These are phyloP conservation scores for Panopea generosa DNA, from an alignment of 2,888 invertebrate species.

Conservation along the genomic window DNA sequence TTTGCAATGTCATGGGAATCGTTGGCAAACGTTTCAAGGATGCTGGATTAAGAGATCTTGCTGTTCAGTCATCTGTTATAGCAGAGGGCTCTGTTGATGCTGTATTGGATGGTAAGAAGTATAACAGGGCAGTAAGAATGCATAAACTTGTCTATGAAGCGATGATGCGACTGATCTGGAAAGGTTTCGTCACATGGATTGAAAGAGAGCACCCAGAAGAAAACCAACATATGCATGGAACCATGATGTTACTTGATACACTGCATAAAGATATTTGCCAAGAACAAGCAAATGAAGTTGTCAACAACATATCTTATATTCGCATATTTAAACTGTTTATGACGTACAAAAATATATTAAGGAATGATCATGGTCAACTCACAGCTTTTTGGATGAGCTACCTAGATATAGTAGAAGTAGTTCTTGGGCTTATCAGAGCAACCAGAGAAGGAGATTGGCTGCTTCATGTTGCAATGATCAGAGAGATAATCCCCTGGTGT, in stretches of 20 bases:
- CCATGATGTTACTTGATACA: no score
- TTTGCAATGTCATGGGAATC: constrained; percentile 15
- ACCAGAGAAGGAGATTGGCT: constrained; percentile 59
- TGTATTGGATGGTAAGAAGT: constrained; percentile 36
- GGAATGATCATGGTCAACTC: no score
- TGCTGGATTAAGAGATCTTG: constrained; percentile 27
- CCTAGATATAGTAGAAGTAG: constrained; percentile 66
- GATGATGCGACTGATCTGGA: constrained; percentile 23
- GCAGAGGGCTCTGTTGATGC: constrained; percentile 30
- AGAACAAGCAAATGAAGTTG: no score
- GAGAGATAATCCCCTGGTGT: constrained; percentile 61
- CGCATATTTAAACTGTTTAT: no score
- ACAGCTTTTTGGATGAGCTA: constrained; percentile 63
- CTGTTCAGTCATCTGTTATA: constrained; percentile 22
- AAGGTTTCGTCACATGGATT: background rate
- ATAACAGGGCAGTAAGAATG: constrained; percentile 42
- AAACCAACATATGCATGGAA: no score
- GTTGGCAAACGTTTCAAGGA: constrained; percentile 31
- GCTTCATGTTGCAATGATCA: constrained; percentile 53
- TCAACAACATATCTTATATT: no score
- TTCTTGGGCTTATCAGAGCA: constrained; percentile 53
- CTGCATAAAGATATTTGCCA: no score
- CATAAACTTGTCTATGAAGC: constrained; percentile 51
- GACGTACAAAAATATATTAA: no score
- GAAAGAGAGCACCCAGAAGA: constrained; percentile 19